These are phyloP conservation scores for Heteromyza rotundicornis DNA, from an alignment of 2,888 invertebrate species.

Conservation along the genomic window DNA sequence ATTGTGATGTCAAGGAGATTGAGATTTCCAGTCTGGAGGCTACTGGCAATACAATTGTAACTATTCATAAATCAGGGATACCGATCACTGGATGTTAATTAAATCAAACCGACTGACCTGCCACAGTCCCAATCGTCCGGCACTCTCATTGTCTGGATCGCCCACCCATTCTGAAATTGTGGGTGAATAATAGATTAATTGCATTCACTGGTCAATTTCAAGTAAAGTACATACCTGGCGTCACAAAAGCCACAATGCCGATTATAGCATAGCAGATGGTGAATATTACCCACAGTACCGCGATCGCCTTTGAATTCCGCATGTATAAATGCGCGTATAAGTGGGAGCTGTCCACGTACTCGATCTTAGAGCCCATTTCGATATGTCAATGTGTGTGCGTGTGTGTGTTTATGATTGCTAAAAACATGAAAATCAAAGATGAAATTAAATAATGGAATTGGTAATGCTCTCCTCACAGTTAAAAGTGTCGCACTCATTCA, in stretches of 20 bases:
- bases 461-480: neutral
- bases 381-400: neutral
- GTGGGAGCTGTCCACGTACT: constrained; percentile 90
- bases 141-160: constrained; percentile 82
- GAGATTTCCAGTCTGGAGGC: no score
- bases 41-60: no score
- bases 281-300: constrained; percentile 97
- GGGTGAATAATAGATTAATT: no score
- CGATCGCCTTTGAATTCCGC: constrained; percentile 92
- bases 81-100: no score
- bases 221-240: constrained; percentile 67
- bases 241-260: constrained; percentile 91
- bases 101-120: no score
- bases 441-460: neutral
- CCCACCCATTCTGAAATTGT: constrained; percentile 83
- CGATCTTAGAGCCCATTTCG: constrained; percentile 87
- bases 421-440: neutral
- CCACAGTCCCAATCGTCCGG: constrained; percentile 93
- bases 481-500: no score
- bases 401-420: neutral
- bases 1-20: no score
- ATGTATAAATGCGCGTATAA: constrained; percentile 90
- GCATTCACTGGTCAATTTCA: neutral
- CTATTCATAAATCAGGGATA: no score
- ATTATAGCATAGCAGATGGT: constrained; percentile 97